phyloP scores from a whole-genome alignment of 2,797 vertebrate genomes.

The Coilia nasus region DNA sequence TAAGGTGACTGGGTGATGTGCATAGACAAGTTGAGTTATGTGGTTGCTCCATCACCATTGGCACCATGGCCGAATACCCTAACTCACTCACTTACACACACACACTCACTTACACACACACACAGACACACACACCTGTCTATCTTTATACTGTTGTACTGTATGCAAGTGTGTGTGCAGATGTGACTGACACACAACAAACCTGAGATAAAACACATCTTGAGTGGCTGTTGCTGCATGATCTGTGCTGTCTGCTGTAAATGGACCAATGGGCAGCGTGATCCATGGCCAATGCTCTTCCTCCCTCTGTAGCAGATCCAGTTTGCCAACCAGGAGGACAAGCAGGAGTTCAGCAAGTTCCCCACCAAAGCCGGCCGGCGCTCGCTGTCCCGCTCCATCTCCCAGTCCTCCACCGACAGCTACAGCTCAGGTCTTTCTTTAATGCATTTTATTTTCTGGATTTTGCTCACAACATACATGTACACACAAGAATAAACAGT shows the following conservation, averaged over 20 bases:
- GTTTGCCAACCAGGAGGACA: conserved; percentile 93
- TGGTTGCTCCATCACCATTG: neutral
- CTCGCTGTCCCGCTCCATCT: conserved; percentile 96
- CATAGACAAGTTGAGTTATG: neutral
- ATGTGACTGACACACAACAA: neutral
- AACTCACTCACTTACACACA: too few species aligned
- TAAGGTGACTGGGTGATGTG: neutral
- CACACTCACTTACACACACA: too few species aligned
- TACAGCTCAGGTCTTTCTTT: conserved; percentile 96
- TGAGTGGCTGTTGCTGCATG: neutral
- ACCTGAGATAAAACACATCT: neutral
- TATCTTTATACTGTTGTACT: too few species aligned
- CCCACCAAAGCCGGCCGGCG: conserved; percentile 95
- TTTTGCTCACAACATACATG: too few species aligned
- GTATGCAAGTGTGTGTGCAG: too few species aligned
- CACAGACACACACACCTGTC: too few species aligned
- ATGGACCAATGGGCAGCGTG: conserved; percentile 18
- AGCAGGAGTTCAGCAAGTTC: conserved; percentile 97
- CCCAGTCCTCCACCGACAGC: conserved; percentile 98
- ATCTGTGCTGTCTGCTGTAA: conserved; percentile 10
- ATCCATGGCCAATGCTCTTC: conserved; percentile 24
- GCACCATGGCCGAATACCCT: neutral
- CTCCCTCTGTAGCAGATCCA: conserved; percentile 85
- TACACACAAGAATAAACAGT: too few species aligned
- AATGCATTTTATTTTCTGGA: too few species aligned